These are phyloP conservation scores for Percopsis omiscomaycus DNA, from an alignment of 2,797 vertebrate species.

Conservation along the genomic window DNA sequence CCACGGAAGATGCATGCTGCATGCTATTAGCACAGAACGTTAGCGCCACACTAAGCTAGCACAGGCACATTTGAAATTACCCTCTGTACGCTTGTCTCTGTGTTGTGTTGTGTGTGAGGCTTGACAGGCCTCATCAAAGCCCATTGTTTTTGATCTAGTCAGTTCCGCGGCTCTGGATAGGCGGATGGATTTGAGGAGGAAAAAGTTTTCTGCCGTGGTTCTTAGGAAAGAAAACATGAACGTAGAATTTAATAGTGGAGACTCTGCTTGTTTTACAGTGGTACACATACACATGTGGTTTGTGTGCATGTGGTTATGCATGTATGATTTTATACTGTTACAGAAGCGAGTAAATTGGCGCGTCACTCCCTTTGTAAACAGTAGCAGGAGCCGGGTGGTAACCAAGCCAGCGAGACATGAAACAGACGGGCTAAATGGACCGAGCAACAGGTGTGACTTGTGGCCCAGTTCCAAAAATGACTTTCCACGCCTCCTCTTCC, in stretches of 20 bases:
- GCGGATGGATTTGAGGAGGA: constrained; percentile 17
- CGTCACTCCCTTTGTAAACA: constrained; percentile 28
- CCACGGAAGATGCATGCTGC: constrained; percentile 63
- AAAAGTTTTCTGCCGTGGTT: not conserved
- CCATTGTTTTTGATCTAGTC: constrained; percentile 12
- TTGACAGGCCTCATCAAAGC: constrained; percentile 23
- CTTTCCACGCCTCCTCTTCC: constrained; percentile 35
- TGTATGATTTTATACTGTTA: constrained; percentile 38
- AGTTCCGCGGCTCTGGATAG: constrained; percentile 16
- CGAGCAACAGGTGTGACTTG: constrained; percentile 57
- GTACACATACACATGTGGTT: constrained; percentile 4
- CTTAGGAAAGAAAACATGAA: not conserved
- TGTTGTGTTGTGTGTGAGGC: constrained; percentile 1
- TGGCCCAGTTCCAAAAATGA: constrained; percentile 37
- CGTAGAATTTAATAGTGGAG: not conserved
- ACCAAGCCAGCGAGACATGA: constrained; percentile 51
- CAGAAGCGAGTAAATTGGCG: not conserved
- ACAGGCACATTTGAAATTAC: constrained; percentile 67
- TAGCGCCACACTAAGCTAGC: constrained; percentile 63
- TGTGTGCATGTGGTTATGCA: constrained; percentile 30
- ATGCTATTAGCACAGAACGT: constrained; percentile 63
- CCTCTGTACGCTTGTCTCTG: constrained; percentile 8
- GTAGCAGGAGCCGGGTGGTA: constrained; percentile 52
- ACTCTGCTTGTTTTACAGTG: not conserved
- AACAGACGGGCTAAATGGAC: constrained; percentile 41